Evolutionary conservation across 1,140 invertebrate species (phyloP).

Genomic region (Danaus melanippus): DNA sequence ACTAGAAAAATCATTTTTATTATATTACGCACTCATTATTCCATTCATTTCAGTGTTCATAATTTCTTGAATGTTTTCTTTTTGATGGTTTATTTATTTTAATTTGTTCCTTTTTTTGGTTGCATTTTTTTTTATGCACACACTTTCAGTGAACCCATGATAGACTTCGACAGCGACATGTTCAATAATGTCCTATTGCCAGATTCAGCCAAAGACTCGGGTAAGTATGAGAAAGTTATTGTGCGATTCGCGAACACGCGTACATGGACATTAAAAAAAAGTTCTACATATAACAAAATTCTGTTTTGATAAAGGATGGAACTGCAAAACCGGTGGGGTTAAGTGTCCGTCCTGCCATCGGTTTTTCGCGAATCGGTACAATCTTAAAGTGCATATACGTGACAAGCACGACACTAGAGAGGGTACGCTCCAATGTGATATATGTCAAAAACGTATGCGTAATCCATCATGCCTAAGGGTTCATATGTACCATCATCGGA

Average conservation of each 20-base stretch:
- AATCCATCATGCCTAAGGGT: slow-evolving; percentile 74
- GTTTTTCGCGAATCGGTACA: slow-evolving; percentile 76
- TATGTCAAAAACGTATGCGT: slow-evolving; percentile 74
- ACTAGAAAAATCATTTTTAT: no score
- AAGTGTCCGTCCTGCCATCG: slow-evolving; percentile 74
- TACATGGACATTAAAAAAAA: neutral
- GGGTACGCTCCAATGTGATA: slow-evolving; percentile 70
- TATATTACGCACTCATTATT: no score
- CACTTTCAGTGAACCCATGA: slow-evolving; percentile 54
- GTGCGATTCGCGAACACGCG: slow-evolving; percentile 14
- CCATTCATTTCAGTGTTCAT: slow-evolving; percentile 1
- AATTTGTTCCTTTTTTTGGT: slow-evolving; percentile 20
- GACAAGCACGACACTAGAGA: slow-evolving; percentile 74
- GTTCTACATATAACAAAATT: slow-evolving; percentile 7
- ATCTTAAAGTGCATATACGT: slow-evolving; percentile 75
- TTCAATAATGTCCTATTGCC: slow-evolving; percentile 56
- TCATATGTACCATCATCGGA: slow-evolving; percentile 75
- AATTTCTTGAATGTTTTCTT: neutral
- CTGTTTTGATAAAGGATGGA: slow-evolving; percentile 42
- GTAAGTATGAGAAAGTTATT: slow-evolving; percentile 29
- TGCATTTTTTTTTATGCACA: slow-evolving; percentile 25
- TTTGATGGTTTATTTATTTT: slow-evolving; percentile 14
- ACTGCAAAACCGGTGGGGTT: slow-evolving; percentile 69
- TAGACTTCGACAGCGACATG: slow-evolving; percentile 61
- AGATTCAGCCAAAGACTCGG: slow-evolving; percentile 55